Percentiles rank a stretch among this genome's conserved stretches.
These are phyloP conservation scores for Plagiodera versicolora DNA, from an alignment of 2,888 invertebrate species.

Conservation along the genomic window DNA sequence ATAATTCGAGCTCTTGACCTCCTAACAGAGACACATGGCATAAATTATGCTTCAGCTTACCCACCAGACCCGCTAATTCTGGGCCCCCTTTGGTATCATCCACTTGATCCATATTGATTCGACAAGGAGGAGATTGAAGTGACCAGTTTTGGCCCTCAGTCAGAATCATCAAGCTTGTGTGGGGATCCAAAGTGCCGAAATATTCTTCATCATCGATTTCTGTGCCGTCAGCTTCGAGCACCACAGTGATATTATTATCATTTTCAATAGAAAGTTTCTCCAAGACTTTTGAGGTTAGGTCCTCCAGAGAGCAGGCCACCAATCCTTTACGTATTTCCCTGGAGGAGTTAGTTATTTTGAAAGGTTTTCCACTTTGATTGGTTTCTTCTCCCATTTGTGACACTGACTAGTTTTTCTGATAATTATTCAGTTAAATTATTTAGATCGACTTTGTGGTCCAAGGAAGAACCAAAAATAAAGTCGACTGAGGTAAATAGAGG, in stretches of 20 bases:
- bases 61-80: constrained; percentile 75
- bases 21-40: constrained; percentile 83
- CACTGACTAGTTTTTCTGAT: background rate
- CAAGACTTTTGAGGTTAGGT: constrained; percentile 73
- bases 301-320: constrained; percentile 77
- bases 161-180: constrained; percentile 83
- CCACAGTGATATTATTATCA: constrained; percentile 73
- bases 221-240: constrained; percentile 89
- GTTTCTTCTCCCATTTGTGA: constrained; percentile 60
- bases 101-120: constrained; percentile 55
- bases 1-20: constrained; percentile 79
- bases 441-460: no score
- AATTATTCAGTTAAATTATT: no score
- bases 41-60: constrained; percentile 76
- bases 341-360: constrained; percentile 78
- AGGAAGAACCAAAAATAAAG: no score
- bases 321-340: constrained; percentile 81
- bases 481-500: no score
- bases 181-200: constrained; percentile 86
- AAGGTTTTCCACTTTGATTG: constrained; percentile 62
- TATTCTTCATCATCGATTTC: constrained; percentile 96
- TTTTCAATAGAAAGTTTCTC: constrained; percentile 69
- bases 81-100: constrained; percentile 54
- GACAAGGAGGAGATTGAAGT: constrained; percentile 64
- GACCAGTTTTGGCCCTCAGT: constrained; percentile 74